A percentile compares a stretch with the other conserved stretches of the same genome.
These are phyloP conservation scores for Dryobotodes eremita DNA, from an alignment of 2,888 invertebrate genomes.

Conservation along the genomic window DNA sequence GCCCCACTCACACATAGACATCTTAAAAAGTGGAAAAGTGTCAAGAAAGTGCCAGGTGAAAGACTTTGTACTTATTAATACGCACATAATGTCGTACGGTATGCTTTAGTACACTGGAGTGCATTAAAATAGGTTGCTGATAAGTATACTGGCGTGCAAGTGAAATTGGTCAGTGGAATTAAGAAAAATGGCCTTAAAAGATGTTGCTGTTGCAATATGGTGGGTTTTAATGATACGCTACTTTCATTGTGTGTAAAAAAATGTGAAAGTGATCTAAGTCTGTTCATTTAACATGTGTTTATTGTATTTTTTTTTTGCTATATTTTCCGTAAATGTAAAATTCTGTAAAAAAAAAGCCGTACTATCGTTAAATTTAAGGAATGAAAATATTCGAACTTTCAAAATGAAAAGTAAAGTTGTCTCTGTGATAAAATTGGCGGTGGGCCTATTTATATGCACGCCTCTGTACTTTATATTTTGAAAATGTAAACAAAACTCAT, in stretches of 20 bases:
- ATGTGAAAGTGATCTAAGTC: not conserved
- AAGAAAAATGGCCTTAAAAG: constrained; percentile 36
- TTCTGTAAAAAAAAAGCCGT: not conserved
- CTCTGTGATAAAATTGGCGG: constrained; percentile 43
- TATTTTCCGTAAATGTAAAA: not conserved
- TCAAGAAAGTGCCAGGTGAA: constrained; percentile 46
- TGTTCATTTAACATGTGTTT: not conserved
- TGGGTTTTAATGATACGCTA: not conserved
- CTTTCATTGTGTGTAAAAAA: constrained; percentile 16
- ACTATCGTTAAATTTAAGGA: not conserved
- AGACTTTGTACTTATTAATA: constrained; percentile 64
- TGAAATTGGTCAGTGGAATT: constrained; percentile 18
- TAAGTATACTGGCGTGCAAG: constrained; percentile 17
- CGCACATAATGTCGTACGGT: constrained; percentile 45
- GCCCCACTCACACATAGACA: constrained; percentile 24
- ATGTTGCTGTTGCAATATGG: constrained; percentile 27
- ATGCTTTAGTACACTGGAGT: constrained; percentile 53
- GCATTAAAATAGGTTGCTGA: constrained; percentile 42
- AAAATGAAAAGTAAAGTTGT: constrained; percentile 27
- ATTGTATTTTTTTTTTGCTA: not conserved
- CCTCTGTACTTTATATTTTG: constrained; percentile 32
- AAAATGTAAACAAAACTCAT: constrained; percentile 27
- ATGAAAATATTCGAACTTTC: constrained; percentile 3
- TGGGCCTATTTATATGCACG: constrained; percentile 46
- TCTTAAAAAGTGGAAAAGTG: constrained; percentile 14